Evolutionary conservation across 2,888 invertebrate genomes (phyloP), one percentile per base, ranked within the genome.

Genomic region (Trisateles emortualis): DNA sequence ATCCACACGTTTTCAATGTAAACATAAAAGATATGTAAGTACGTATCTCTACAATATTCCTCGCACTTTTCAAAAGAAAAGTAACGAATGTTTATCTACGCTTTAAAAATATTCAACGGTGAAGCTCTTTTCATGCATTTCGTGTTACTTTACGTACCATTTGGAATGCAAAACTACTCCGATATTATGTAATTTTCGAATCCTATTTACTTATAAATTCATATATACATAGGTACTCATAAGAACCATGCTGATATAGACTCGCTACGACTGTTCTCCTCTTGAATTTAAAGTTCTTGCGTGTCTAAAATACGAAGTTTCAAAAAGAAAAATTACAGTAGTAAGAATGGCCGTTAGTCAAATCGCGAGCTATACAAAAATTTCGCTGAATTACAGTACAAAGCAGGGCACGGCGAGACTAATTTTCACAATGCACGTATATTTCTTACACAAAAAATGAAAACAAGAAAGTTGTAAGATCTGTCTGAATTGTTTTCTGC

Each of bases 401-500:
- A 51, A 50, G 48, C 47, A 52, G 41, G 14, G 52, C 42, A 40
- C 22, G 44, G 13, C 33, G 36, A 39, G 8, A 53, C 35, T 47
- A 42, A 41, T 26, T n/a, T 36, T 47, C 32, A 55, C 54, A 56
- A 13, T 45, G 55, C 48, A 69, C 47, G 45, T 66, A 54, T 61
- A 62, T 52, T 62, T 68, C n/a, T 44, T 47, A 43, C 11, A 56
- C 48, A 59, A 64, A 70, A 68, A 63, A 52, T 56, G 53, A 40
- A 45, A 65, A 68, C 59, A 72, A 71, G 62, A 68, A 74, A 74
- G 70, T 79, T 72, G 68, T 71, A 68, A 66, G 67, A 73, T 76
- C 70, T 71, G 66, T 67, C 54, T 67, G 68, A 74, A 77, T 70
- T 78, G 67, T 76, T 76, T n/a, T 74, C 65, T 72, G 65, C 68